Conservation (phyloP, 2,113 vertebrate genomes). For the Melanostigma gelatinosum region DNA sequence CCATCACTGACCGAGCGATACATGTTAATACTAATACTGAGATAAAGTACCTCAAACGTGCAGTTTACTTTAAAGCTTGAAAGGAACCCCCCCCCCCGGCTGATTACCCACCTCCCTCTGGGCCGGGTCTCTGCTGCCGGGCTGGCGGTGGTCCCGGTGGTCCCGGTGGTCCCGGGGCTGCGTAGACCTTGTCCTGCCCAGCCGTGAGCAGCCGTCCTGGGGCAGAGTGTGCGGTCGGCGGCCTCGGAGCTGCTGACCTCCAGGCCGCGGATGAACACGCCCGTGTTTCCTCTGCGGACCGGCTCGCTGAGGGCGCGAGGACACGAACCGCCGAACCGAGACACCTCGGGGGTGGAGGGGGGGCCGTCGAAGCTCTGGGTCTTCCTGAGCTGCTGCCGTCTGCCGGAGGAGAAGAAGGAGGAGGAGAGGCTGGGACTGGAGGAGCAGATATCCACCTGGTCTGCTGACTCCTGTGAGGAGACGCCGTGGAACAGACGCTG, state of each 20-base stretch:
- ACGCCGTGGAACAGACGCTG: constrained; percentile 56
- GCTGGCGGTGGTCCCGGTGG: background rate
- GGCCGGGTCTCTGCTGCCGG: constrained; percentile 7
- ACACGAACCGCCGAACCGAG: background rate
- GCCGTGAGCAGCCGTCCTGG: constrained; percentile 42
- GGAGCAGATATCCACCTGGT: background rate
- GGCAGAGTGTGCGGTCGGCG: constrained; percentile 29
- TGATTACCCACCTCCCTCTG: constrained; percentile 58
- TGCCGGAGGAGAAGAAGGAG: constrained; percentile 18
- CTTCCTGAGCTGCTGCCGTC: constrained; percentile 66
- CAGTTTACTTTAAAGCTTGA: too few relatives aligned
- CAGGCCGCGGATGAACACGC: constrained; percentile 75
- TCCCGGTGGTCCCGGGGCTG: background rate
- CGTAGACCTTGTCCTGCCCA: background rate
- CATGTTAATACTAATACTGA: too few relatives aligned
- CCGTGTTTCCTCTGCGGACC: constrained; percentile 61
- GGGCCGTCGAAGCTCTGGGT: constrained; percentile 72
- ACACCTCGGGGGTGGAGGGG: constrained; percentile 23
- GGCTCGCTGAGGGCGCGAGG: constrained; percentile 55
- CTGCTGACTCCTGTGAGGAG: constrained; percentile 32
- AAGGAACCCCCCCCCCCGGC: too few relatives aligned
- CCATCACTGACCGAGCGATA: too few relatives aligned
- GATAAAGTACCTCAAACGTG: too few relatives aligned
- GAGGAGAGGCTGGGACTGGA: constrained; percentile 24
- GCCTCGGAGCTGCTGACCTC: constrained; percentile 73